Conservation (phyloP, 2,797 vertebrate genomes). For the Oreortyx pictus region DNA sequence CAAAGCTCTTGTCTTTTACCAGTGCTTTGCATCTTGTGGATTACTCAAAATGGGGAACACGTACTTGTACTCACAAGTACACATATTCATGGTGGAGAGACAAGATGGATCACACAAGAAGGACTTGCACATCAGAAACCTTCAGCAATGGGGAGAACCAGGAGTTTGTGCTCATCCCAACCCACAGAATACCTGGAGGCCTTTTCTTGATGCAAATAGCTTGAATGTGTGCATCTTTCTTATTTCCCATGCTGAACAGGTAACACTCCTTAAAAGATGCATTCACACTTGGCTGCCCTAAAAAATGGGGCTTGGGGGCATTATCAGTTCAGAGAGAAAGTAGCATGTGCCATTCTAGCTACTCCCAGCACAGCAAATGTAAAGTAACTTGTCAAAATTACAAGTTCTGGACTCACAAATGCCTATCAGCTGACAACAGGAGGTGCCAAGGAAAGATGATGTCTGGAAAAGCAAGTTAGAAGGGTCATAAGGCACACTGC, state of each 20-base stretch:
- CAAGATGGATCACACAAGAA: rapidly evolving
- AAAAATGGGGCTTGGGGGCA: not conserved
- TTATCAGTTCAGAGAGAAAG: not conserved
- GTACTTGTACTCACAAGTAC: rapidly evolving
- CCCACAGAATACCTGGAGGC: not conserved
- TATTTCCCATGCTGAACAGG: not conserved
- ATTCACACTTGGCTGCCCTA: not conserved
- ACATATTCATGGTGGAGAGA: not conserved
- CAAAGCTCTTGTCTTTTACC: not conserved
- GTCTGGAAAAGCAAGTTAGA: not conserved
- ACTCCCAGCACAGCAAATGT: not conserved
- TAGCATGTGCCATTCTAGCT: not conserved
- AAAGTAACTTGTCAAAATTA: conserved; percentile 49
- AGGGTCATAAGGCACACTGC: not conserved
- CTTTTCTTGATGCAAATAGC: not conserved
- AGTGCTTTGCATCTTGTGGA: not conserved
- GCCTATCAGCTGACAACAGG: not conserved
- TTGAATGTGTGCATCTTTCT: not conserved
- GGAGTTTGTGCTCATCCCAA: not conserved
- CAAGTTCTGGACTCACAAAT: conserved; percentile 14
- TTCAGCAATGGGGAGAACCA: not conserved
- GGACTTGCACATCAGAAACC: not conserved
- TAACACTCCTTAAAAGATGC: not conserved
- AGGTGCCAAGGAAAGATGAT: not conserved
- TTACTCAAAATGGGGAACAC: rapidly evolving